Conservation (phyloP, 2,888 invertebrate species). For the Ommatoiulus sabulosus region DNA sequence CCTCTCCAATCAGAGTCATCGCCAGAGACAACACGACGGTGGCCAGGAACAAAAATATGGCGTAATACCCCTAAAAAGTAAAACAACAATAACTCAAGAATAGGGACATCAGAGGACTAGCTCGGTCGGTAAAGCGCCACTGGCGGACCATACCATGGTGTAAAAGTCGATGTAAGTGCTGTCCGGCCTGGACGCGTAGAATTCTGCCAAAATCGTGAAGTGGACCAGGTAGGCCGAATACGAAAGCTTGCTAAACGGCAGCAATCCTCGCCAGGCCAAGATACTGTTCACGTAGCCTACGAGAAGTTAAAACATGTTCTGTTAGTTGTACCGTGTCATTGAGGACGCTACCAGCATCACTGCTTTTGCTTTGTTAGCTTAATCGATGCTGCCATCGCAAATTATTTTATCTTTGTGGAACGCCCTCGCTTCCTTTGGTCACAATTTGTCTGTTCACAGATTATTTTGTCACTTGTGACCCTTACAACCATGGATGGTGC, state of each 20-base stretch:
- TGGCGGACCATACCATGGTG: slow-evolving; percentile 16
- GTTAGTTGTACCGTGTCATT: neutral
- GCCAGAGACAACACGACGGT: slow-evolving; percentile 24
- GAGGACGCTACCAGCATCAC: too few relatives aligned
- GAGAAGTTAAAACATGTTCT: neutral
- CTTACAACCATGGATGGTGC: too few relatives aligned
- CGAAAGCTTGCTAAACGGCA: slow-evolving; percentile 54
- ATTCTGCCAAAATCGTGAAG: slow-evolving; percentile 52
- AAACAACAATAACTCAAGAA: neutral
- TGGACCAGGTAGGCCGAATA: slow-evolving; percentile 55
- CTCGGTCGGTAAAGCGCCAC: too few relatives aligned
- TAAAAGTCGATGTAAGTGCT: slow-evolving; percentile 52
- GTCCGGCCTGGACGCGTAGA: slow-evolving; percentile 46
- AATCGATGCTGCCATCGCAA: too few relatives aligned
- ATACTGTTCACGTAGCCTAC: slow-evolving; percentile 53
- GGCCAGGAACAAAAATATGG: neutral
- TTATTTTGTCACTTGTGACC: too few relatives aligned
- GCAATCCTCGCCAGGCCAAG: slow-evolving; percentile 42
- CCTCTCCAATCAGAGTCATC: slow-evolving; percentile 14
- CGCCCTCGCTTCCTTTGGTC: too few relatives aligned
- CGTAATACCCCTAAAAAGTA: neutral
- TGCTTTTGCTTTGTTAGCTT: too few relatives aligned
- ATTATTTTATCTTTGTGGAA: too few relatives aligned
- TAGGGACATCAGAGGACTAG: too few relatives aligned
- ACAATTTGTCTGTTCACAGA: neutral